Conservation (phyloP, 1,140 invertebrate species). For the Zaprionus camerounensis region DNA sequence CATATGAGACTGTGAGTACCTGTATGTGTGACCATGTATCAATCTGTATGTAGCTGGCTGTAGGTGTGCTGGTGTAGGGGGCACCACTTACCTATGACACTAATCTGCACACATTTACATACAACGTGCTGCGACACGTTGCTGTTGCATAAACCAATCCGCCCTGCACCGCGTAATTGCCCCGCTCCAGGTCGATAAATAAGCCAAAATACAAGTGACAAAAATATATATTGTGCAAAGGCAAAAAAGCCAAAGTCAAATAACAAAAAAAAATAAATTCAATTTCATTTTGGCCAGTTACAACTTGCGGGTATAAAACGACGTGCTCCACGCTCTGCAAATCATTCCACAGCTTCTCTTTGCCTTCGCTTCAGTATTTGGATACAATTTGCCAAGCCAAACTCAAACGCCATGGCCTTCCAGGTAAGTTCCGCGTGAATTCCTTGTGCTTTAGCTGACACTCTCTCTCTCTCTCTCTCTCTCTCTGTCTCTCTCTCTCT, state of each 20-base stretch:
- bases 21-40: background rate
- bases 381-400: conserved; percentile 48
- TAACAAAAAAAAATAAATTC: conserved; percentile 43
- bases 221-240: conserved; percentile 60
- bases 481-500: background rate
- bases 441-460: background rate
- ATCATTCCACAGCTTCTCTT: conserved; percentile 72
- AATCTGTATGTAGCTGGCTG: background rate
- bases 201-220: conserved; percentile 67
- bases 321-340: conserved; percentile 49
- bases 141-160: conserved; percentile 71
- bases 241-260: conserved; percentile 34
- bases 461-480: background rate
- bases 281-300: conserved; percentile 42
- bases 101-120: conserved; percentile 70
- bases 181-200: conserved; percentile 52
- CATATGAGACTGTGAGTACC: background rate
- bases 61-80: background rate
- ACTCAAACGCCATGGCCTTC: conserved; percentile 70
- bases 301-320: conserved; percentile 63
- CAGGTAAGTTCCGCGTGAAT: conserved; percentile 46
- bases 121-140: conserved; percentile 21
- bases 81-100: conserved; percentile 63
- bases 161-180: conserved; percentile 49
- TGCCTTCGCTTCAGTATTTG: conserved; percentile 52